Conservation (phyloP, 1,140 invertebrate species). For the Aphis craccivora region DNA sequence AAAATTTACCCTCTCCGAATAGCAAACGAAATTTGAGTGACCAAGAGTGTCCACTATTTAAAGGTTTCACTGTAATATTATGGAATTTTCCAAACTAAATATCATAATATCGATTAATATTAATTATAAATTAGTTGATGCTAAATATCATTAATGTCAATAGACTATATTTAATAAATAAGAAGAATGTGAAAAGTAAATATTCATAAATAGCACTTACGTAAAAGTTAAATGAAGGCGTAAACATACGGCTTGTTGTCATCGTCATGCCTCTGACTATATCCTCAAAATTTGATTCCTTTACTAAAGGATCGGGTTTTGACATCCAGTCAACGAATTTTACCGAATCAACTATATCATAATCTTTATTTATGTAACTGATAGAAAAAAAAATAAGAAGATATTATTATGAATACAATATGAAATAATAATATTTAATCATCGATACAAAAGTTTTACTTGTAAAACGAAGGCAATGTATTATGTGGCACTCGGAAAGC, state of each 20-base stretch:
- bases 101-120: background rate
- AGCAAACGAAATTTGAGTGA: no score
- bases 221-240: background rate
- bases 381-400: background rate
- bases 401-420: background rate
- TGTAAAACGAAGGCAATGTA: background rate
- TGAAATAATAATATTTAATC: background rate
- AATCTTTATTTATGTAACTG: background rate
- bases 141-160: background rate
- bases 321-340: background rate
- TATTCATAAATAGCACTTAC: background rate
- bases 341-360: background rate
- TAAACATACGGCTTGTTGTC: background rate
- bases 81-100: background rate
- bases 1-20: no score
- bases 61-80: no score
- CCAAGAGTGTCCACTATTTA: no score
- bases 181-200: background rate
- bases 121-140: background rate
- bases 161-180: background rate
- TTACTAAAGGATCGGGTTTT: background rate
- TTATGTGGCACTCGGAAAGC: conserved; percentile 22
- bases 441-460: background rate
- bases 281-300: background rate
- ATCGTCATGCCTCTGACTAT: background rate